Base-by-base conservation (phyloP, 1,140 invertebrate species). In the Drosophila sp. region DNA sequence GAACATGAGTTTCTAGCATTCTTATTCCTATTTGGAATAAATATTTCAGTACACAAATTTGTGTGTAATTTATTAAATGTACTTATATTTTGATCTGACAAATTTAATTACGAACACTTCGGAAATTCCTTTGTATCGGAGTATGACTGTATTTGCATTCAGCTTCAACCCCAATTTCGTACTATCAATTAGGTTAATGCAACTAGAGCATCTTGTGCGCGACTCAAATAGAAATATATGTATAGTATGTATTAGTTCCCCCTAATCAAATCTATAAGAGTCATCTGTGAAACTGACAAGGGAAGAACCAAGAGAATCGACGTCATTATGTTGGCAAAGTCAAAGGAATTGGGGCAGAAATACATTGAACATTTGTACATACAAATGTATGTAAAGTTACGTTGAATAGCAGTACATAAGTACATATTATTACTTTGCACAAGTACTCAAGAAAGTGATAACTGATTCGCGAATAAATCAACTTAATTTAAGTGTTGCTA, bases 161-260 rank as follows among this genome's bases (percentile, higher is more conserved):
- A 29, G 25, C 6, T 14, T 14, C 13, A n/a, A 51, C 13, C 56
- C 32, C 50, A 65, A 54, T 59, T 65, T 25, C 4, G 32, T 9
- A 34, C 9, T 62, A 21, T 40, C 61, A 78, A 62, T 73, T 69
- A 73, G 18, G 62, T 62, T 69, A 63, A 79, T 70, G 57, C 48
- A 61, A 41, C 14, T 13, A 53, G 74, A 51, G 32, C 45, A 61
- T 36, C 45, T 25, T 36, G 18, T 36, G 13, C 11, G 16, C 11
- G 16, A 29, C 16, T 21, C 36, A 18, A 7, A 36, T 21, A 25
- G 4, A 18, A 3, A 7, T n/a, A 27, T 21, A 13, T 13, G 27
- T 2, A 45, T 3, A 29, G 4, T 9, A 13, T 38, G 21, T n/a
- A 48, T 27, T 48, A 48, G n/a, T 50, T 14, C 43, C 2, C 13